phyloP scores from a whole-genome alignment of 1,140 invertebrate genomes.

The Drosophila sechellia region DNA sequence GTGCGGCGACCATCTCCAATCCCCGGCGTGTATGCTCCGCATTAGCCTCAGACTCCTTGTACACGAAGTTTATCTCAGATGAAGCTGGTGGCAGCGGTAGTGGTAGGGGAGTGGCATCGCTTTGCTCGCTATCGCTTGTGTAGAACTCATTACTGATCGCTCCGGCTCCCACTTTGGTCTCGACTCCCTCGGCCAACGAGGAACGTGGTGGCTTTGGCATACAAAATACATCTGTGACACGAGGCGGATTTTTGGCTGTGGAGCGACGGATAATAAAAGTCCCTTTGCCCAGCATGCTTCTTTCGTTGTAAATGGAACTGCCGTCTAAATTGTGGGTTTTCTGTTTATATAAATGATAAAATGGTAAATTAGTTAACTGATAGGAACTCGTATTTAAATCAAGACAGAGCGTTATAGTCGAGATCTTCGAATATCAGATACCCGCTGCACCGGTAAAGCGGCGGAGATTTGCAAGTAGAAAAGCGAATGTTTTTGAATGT shows the following conservation, averaged over 20 bases:
- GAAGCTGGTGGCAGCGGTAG: constrained; percentile 40
- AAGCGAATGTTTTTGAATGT: too few species aligned
- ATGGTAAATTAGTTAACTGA: too few species aligned
- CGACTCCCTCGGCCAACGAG: constrained; percentile 38
- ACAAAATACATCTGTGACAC: constrained; percentile 61
- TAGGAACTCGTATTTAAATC: too few species aligned
- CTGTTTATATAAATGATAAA: constrained; percentile 15
- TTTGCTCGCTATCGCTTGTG: constrained; percentile 66
- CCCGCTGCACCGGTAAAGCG: too few species aligned
- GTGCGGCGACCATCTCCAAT: constrained; percentile 63
- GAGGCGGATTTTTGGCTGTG: constrained; percentile 68
- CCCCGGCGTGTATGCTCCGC: constrained; percentile 56
- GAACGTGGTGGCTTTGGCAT: constrained; percentile 67
- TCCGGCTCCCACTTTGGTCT: constrained; percentile 22
- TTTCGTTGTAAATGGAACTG: constrained; percentile 59
- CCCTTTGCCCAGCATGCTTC: constrained; percentile 78
- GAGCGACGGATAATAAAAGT: constrained; percentile 77
- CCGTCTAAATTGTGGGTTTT: constrained; percentile 31
- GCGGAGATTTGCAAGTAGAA: too few species aligned
- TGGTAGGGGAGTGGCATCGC: constrained; percentile 51
- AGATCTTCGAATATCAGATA: too few species aligned
- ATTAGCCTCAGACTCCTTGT: constrained; percentile 64
- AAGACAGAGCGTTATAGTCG: too few species aligned
- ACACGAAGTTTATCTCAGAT: constrained; percentile 58
- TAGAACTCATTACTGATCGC: constrained; percentile 75